Percentiles rank a stretch among this genome's conserved stretches.
Evolutionary conservation across 1,140 invertebrate genomes (phyloP).

Genomic region (Sitodiplosis mosellana): DNA sequence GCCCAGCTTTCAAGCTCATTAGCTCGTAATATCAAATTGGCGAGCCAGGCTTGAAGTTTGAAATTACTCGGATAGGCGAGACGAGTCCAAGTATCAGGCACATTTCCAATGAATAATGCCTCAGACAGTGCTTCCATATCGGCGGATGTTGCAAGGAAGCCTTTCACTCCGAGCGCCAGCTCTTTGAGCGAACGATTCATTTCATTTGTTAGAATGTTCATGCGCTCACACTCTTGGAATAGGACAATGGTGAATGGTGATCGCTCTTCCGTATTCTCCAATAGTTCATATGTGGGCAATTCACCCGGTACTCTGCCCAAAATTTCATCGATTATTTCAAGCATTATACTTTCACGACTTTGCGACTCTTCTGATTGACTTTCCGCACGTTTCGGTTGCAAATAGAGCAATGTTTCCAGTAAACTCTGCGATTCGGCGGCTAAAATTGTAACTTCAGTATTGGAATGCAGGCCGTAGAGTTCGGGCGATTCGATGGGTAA

Average conservation of each 20-base stretch:
- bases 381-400: conserved; percentile 76
- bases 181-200: conserved; percentile 69
- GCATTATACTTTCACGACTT: conserved; percentile 76
- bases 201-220: conserved; percentile 74
- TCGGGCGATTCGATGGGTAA: conserved; percentile 76
- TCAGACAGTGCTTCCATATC: conserved; percentile 84
- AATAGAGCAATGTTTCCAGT: conserved; percentile 77
- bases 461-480: conserved; percentile 84
- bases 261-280: conserved; percentile 71
- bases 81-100: conserved; percentile 66
- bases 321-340: conserved; percentile 69
- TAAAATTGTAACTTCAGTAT: conserved; percentile 89
- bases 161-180: conserved; percentile 75
- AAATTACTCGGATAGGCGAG: conserved; percentile 78
- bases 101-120: conserved; percentile 68
- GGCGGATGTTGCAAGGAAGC: conserved; percentile 79
- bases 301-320: conserved; percentile 77
- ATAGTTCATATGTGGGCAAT: conserved; percentile 77
- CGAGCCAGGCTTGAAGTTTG: conserved; percentile 69
- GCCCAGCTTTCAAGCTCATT: conserved; percentile 66
- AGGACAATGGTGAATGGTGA: conserved; percentile 86
- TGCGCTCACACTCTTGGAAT: conserved; percentile 88
- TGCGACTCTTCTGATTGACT: conserved; percentile 46
- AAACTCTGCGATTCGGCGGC: conserved; percentile 71
- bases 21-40: conserved; percentile 66